phyloP scores from a whole-genome alignment of 2,113 vertebrate genomes.

The Acrocephalus arundinaceus region DNA sequence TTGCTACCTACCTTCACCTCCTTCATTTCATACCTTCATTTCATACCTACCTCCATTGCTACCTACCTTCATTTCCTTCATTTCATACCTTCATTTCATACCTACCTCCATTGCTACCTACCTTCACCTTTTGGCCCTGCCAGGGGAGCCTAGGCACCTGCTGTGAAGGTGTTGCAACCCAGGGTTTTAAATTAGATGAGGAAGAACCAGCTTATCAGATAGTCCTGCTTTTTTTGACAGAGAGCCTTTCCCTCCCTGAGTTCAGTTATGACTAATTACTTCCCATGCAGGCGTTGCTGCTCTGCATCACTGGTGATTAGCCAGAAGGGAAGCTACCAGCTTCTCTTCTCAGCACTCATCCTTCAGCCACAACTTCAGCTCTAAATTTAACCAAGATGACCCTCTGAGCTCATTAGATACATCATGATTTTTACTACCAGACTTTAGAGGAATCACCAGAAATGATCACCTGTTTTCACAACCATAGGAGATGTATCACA shows the following conservation, averaged over 20 bases:
- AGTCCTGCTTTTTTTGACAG: background rate
- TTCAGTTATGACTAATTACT: conserved; percentile 32
- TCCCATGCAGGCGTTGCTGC: background rate
- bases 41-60: background rate
- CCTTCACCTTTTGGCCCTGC: background rate
- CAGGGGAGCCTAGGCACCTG: background rate
- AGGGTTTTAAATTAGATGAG: background rate
- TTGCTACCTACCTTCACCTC: background rate
- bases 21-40: no score
- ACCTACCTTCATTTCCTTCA: background rate
- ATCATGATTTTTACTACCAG: background rate
- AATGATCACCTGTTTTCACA: background rate
- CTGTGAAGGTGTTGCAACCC: background rate
- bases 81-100: no score
- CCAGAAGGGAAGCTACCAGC: background rate
- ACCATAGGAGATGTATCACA: background rate
- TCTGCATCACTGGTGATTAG: conserved; percentile 24
- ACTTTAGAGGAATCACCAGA: background rate
- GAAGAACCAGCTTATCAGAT: background rate
- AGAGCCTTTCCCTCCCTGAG: background rate
- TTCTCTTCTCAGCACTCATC: background rate
- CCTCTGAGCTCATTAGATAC: background rate
- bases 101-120: no score
- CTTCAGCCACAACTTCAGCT: background rate
- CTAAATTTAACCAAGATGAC: background rate